phyloP scores from a whole-genome alignment of 1,140 invertebrate genomes.

The Brachionus rubens region DNA sequence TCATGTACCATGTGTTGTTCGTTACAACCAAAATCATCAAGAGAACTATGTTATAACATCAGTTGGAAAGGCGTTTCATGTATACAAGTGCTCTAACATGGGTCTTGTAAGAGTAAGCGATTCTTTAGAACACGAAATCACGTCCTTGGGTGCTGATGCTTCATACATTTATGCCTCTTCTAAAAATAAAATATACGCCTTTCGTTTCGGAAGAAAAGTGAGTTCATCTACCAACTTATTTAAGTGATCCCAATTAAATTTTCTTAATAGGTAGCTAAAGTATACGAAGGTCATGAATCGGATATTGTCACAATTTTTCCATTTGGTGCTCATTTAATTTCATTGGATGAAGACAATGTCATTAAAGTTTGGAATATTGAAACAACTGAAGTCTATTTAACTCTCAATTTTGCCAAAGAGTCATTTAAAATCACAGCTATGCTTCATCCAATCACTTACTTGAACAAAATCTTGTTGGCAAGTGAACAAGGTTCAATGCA shows the following conservation, averaged over 20 bases:
- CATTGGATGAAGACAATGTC: constrained; percentile 74
- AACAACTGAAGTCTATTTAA: constrained; percentile 67
- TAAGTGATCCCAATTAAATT: constrained; percentile 40
- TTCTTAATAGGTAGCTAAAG: constrained; percentile 68
- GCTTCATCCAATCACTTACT: constrained; percentile 83
- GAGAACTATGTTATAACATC: constrained; percentile 84
- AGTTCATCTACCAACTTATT: constrained; percentile 21
- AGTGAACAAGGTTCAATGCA: constrained; percentile 81
- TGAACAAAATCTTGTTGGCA: constrained; percentile 90
- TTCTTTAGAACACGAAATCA: constrained; percentile 75
- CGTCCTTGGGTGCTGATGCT: constrained; percentile 73
- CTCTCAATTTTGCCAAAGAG: constrained; percentile 52
- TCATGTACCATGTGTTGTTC: constrained; percentile 76
- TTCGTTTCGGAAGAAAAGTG: constrained; percentile 77
- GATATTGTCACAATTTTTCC: constrained; percentile 76
- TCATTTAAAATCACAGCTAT: constrained; percentile 56
- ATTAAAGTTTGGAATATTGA: constrained; percentile 82
- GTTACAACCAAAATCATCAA: constrained; percentile 77
- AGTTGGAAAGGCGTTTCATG: constrained; percentile 84
- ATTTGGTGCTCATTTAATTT: constrained; percentile 79
- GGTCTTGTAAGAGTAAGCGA: constrained; percentile 51
- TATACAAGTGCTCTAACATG: constrained; percentile 64
- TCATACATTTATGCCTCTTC: constrained; percentile 78
- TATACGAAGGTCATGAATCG: constrained; percentile 72
- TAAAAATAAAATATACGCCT: constrained; percentile 74